phyloP scores from a whole-genome alignment of 2,113 vertebrate genomes.

The Aphyosemion australe region DNA sequence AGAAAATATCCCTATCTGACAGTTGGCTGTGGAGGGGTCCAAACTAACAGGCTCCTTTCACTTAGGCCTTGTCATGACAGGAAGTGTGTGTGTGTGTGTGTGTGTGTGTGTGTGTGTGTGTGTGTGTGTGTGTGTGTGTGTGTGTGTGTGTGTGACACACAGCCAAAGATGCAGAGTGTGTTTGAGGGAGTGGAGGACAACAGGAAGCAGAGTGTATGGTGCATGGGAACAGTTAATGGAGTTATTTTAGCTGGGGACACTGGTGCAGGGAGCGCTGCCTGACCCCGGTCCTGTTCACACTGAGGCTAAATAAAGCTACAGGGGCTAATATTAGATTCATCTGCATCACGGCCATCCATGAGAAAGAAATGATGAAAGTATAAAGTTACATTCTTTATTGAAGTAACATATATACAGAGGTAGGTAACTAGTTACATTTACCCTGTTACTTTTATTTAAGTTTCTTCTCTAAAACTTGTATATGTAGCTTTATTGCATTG shows the following conservation, averaged over 20 bases:
- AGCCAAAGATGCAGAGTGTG: not conserved
- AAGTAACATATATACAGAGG: no score
- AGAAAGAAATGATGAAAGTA: no score
- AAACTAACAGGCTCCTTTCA: not conserved
- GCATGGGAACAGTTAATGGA: not conserved
- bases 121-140: not conserved
- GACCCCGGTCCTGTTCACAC: not conserved
- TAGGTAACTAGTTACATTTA: no score
- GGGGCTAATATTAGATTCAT: not conserved
- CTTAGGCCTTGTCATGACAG: not conserved
- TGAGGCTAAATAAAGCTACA: not conserved
- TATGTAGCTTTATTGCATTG: no score
- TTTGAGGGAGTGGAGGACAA: slow-evolving; percentile 1
- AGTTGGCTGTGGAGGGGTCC: not conserved
- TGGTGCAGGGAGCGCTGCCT: not conserved
- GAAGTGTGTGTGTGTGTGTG: no score
- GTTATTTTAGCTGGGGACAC: not conserved
- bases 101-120: not conserved
- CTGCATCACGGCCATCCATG: not conserved
- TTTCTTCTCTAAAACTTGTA: no score
- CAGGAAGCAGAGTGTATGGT: not conserved
- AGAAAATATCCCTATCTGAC: not conserved
- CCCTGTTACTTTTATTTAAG: no score
- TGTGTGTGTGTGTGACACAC: not conserved
- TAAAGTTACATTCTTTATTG: no score